These are phyloP conservation scores for Eurystomus gularis DNA, from an alignment of 2,113 vertebrate species.

Conservation along the genomic window DNA sequence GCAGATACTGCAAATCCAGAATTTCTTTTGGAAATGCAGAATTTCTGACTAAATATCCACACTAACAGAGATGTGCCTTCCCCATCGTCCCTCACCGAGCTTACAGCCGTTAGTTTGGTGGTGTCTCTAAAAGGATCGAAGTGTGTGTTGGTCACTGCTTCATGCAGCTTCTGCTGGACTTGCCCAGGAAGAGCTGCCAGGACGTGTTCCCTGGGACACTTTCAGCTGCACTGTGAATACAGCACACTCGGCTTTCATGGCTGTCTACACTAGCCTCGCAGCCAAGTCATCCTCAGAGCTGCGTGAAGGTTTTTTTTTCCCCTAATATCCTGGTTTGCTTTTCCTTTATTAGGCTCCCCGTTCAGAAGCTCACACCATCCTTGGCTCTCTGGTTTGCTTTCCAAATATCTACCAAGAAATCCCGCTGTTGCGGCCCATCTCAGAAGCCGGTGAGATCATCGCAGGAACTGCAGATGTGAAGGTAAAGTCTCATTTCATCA, in stretches of 20 bases:
- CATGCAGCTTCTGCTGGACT: neutral
- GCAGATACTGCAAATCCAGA: neutral
- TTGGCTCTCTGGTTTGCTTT: conserved; percentile 95
- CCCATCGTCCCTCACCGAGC: rapidly evolving
- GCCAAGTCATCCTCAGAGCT: neutral
- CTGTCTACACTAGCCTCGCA: rapidly evolving
- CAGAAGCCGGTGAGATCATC: conserved; percentile 73
- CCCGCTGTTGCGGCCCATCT: conserved; percentile 75
- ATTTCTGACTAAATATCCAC: neutral
- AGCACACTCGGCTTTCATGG: rapidly evolving
- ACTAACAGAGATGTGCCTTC: neutral
- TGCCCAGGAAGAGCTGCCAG: neutral
- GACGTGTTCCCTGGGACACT: neutral
- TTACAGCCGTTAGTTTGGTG: neutral
- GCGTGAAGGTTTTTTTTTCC: neutral
- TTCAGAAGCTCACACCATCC: conserved; percentile 90
- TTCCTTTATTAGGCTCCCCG: conserved; percentile 83
- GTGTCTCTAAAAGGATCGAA: neutral
- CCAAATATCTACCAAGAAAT: conserved; percentile 90
- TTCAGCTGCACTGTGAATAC: rapidly evolving
- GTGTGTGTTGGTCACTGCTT: neutral
- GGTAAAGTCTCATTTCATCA: conserved; percentile 66
- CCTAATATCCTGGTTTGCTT: neutral
- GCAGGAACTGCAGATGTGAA: conserved; percentile 84
- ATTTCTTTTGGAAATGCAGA: neutral